phyloP scores from a whole-genome alignment of 2,113 vertebrate genomes.

The Cololabis saira region DNA sequence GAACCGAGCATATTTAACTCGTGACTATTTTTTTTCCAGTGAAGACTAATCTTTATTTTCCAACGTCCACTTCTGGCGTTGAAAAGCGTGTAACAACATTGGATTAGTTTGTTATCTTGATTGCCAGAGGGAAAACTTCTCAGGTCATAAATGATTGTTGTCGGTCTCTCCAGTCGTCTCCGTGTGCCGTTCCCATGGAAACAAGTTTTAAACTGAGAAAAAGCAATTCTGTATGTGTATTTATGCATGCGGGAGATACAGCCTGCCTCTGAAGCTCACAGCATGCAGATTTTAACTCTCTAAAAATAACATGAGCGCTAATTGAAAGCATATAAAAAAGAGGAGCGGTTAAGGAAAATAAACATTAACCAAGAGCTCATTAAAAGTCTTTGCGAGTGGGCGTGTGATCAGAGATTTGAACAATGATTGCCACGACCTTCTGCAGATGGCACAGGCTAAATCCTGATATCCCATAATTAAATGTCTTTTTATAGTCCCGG shows the following conservation, averaged over 20 bases:
- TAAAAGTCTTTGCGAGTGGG: background rate
- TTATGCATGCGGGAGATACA: background rate
- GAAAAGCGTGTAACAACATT: background rate
- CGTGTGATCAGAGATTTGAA: constrained; percentile 2
- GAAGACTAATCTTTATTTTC: no score
- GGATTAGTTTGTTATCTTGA: background rate
- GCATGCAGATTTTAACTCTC: constrained; percentile 19
- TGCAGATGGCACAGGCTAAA: constrained; percentile 11
- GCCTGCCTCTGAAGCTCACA: constrained; percentile 1
- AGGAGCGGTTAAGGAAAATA: constrained; percentile 1
- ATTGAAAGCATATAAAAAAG: constrained; percentile 19
- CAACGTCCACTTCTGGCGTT: background rate
- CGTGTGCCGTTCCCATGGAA: constrained; percentile 61
- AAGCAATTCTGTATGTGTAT: background rate
- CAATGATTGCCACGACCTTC: constrained; percentile 67
- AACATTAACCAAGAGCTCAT: constrained; percentile 27
- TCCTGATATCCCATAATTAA: constrained; percentile 12
- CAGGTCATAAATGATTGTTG: background rate
- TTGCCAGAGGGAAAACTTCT: constrained; percentile 10
- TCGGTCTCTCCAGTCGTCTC: background rate
- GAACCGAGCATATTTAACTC: no score
- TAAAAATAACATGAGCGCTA: constrained; percentile 32
- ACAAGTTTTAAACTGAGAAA: constrained; percentile 26
- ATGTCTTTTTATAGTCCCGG: background rate
- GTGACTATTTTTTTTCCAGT: no score